A percentile compares a stretch with the other conserved stretches of the same genome.
phyloP scores from a whole-genome alignment of 2,888 invertebrate species.

The Steinernema scapterisci region DNA sequence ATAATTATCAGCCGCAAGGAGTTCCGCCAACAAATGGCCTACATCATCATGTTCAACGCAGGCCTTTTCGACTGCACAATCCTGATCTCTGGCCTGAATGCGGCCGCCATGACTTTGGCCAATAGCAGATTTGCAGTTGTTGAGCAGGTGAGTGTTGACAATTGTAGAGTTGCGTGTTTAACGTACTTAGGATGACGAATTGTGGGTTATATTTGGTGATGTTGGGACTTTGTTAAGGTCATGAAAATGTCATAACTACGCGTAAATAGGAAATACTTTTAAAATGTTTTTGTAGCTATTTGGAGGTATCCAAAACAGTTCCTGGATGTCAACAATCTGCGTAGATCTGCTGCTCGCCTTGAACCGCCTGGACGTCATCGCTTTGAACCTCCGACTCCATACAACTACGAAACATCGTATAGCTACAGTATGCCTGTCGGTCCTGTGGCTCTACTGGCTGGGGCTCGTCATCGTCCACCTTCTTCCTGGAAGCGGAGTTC shows the following conservation, averaged over 20 bases:
- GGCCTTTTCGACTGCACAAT: constrained; percentile 8
- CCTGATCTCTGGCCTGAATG: constrained; percentile 20
- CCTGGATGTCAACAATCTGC: constrained; percentile 1
- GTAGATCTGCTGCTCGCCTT: constrained; percentile 1
- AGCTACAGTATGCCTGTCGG: not conserved
- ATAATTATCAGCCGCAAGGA: constrained; percentile 9
- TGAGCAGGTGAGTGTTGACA: constrained; percentile 3
- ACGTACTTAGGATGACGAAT: too few species aligned
- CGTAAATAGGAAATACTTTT: not conserved
- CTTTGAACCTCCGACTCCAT: not conserved
- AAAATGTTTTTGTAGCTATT: constrained; percentile 1
- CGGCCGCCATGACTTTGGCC: not conserved
- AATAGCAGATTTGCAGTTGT: constrained; percentile 8
- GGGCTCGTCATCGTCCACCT: not conserved
- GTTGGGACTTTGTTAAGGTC: too few species aligned
- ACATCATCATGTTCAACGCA: constrained; percentile 24
- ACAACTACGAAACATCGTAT: not conserved
- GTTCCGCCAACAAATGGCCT: constrained; percentile 21
- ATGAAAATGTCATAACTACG: too few species aligned
- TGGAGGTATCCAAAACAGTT: constrained; percentile 5
- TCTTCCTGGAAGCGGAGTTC: not conserved
- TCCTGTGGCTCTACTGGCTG: constrained; percentile 6
- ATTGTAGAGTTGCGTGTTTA: too few species aligned
- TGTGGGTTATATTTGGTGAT: too few species aligned
- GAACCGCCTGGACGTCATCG: not conserved